Conservation (phyloP, 2,113 vertebrate genomes). For the Syrrhaptes paradoxus region DNA sequence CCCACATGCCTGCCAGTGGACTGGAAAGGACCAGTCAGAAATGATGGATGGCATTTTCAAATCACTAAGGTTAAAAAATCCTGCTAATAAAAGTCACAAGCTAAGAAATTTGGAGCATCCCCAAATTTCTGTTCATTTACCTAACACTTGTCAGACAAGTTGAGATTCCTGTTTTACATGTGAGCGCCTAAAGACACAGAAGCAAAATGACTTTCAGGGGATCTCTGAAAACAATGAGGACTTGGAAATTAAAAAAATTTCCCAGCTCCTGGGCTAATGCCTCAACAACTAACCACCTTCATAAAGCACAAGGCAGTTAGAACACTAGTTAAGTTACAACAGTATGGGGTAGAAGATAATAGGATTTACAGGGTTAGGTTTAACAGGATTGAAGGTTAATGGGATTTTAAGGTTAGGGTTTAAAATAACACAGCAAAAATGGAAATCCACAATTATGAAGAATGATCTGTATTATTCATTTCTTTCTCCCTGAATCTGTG, state of each 20-base stretch:
- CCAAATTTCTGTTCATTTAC: background rate
- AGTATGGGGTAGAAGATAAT: background rate
- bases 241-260: background rate
- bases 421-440: slow-evolving; percentile 28
- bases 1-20: background rate
- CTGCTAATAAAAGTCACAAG: background rate
- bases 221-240: background rate
- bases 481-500: background rate
- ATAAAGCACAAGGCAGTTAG: background rate
- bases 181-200: background rate
- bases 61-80: background rate
- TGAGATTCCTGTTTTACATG: background rate
- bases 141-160: background rate
- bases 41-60: background rate
- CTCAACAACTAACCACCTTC: background rate
- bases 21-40: background rate
- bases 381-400: slow-evolving; percentile 26
- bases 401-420: slow-evolving; percentile 2
- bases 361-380: slow-evolving; percentile 22
- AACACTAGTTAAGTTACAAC: background rate
- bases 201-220: background rate
- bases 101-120: background rate
- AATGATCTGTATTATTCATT: background rate
- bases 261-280: background rate
- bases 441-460: background rate